Percentiles rank a stretch among this genome's conserved stretches.
Evolutionary conservation across 1,140 invertebrate species (phyloP).

Genomic region (Trinorchestia longiramus): DNA sequence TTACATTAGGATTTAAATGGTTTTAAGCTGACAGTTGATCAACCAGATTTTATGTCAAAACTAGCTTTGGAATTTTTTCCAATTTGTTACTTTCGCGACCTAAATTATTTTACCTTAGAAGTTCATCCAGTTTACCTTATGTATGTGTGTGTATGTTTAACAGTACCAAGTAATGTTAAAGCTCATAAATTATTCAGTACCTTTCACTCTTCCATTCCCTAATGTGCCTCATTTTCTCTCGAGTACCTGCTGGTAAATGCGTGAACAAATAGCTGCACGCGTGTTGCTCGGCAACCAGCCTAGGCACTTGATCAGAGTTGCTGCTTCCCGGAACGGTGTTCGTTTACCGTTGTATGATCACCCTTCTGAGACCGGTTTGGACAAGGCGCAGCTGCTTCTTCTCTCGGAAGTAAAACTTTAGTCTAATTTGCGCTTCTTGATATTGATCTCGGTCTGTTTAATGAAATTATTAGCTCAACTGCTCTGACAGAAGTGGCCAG

Average conservation of each 20-base stretch:
- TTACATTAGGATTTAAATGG: background rate
- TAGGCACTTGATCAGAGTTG: background rate
- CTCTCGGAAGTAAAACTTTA: constrained; percentile 16
- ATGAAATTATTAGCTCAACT: background rate
- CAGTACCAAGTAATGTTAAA: background rate
- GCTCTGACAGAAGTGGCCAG: background rate
- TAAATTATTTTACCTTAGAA: background rate
- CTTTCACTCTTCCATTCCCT: background rate
- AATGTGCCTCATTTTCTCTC: background rate
- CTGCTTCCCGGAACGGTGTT: background rate
- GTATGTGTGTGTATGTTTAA: too few species aligned
- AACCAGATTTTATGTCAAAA: background rate
- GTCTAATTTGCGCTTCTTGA: background rate
- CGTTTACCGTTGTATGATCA: constrained; percentile 9
- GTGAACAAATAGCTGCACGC: background rate
- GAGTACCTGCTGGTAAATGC: background rate
- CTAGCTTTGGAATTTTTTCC: background rate
- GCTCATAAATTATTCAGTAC: background rate
- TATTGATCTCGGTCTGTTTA: background rate
- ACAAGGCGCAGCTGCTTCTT: background rate
- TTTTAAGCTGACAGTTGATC: background rate
- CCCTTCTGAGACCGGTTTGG: constrained; percentile 22
- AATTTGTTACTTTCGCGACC: background rate
- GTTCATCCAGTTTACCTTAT: background rate
- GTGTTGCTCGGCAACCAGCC: background rate